phyloP scores from a whole-genome alignment of 2,113 vertebrate species.

The Antennarius striatus region DNA sequence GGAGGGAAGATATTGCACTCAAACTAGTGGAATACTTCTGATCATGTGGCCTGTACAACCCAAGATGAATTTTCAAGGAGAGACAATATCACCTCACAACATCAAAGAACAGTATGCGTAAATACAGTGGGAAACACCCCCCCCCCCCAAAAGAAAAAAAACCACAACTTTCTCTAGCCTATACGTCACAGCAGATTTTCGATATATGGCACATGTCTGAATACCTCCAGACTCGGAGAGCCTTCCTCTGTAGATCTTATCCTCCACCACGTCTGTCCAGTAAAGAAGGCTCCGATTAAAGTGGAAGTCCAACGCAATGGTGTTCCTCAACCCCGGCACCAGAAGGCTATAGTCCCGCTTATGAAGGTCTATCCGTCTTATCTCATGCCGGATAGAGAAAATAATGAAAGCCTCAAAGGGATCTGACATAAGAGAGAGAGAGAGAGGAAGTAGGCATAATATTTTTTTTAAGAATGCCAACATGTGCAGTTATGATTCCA shows the following conservation, averaged over 20 bases:
- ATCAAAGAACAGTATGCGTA: constrained; percentile 25
- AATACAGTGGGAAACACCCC: constrained; percentile 27
- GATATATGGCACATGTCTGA: constrained; percentile 11
- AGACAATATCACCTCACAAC: constrained; percentile 18
- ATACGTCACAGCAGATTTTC: constrained; percentile 16
- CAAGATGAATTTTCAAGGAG: constrained; percentile 23
- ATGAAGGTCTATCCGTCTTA: constrained; percentile 97
- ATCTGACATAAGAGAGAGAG: constrained; percentile 80
- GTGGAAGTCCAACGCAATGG: constrained; percentile 98
- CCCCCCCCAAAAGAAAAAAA: constrained; percentile 9
- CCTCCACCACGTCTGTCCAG: constrained; percentile 99
- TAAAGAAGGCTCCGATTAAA: constrained; percentile 95
- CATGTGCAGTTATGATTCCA: neutral
- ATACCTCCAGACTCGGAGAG: constrained; percentile 94
- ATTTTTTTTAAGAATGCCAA: constrained; percentile 2
- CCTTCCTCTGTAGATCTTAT: constrained; percentile 97
- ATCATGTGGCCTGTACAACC: constrained; percentile 25
- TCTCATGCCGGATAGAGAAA: constrained; percentile 99
- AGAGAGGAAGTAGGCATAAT: constrained; percentile 2
- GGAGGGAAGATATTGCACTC: constrained; percentile 5
- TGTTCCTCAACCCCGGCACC: constrained; percentile 95
- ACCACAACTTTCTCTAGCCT: neutral
- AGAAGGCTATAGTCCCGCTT: constrained; percentile 96
- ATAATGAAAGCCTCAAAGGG: constrained; percentile 98
- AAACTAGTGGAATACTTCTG: constrained; percentile 16